Evolutionary conservation across 2,113 vertebrate genomes (phyloP).

Genomic region (Dendrocopos noguchii): DNA sequence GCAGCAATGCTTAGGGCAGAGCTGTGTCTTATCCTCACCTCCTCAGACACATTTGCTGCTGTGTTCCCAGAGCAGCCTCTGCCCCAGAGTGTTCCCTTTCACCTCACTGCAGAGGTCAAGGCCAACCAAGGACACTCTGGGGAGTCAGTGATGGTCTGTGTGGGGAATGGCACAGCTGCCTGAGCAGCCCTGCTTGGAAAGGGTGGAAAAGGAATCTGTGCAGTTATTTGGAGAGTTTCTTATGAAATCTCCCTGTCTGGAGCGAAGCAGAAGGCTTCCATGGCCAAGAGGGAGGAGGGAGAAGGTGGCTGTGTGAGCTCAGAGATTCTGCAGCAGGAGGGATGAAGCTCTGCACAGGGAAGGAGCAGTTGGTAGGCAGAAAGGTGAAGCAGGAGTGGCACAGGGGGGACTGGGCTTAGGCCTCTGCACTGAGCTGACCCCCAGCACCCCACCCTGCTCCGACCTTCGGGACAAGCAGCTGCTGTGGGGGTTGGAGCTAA

Average conservation of each 20-base stretch:
- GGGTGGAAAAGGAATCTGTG: neutral
- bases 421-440: fast-evolving
- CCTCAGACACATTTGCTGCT: neutral
- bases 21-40: neutral
- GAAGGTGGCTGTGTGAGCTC: neutral
- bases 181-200: neutral
- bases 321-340: neutral
- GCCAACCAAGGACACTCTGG: neutral
- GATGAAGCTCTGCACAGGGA: neutral
- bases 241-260: neutral
- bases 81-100: neutral
- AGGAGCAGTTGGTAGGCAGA: neutral
- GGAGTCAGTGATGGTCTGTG: neutral
- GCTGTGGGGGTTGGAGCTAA: neutral
- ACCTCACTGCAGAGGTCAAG: neutral
- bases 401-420: fast-evolving
- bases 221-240: neutral
- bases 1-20: fast-evolving
- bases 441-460: fast-evolving
- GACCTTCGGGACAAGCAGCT: neutral
- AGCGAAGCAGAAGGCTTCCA: neutral
- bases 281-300: neutral
- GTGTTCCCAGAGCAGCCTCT: neutral
- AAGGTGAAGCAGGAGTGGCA: neutral
- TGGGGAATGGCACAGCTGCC: neutral